Evolutionary conservation across 2,797 vertebrate genomes (phyloP), one percentile per base, ranked within the genome.

Genomic region (Sebastes matsubarae): DNA sequence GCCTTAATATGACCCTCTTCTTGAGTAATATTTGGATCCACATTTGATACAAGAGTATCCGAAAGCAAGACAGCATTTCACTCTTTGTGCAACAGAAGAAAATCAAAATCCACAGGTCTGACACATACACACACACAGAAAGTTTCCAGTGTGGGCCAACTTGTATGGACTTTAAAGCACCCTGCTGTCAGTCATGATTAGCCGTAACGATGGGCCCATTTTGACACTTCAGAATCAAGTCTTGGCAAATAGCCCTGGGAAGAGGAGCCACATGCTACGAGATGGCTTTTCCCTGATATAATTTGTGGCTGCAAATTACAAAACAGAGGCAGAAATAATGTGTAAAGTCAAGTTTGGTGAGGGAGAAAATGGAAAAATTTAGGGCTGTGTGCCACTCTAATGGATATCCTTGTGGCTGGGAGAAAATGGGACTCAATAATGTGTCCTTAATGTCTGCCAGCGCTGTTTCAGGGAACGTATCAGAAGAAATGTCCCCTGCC

Each of bases 311-410:
- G 90, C 91, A 96, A 96, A 94, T 95, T 94, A 96, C 95, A 94
- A 95, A 96, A 94, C 95, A 96, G 93, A 96, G 93, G 91, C 94
- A 93, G 92, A 93, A 96, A 95, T 96, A 96, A 96, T 96, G 94
- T 91, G 89, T 92, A 91, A 96, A 96, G 96, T 96, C 96, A 96
- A 96, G 95, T 96, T 97, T 96, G 93, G 95, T 95, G 95, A 93
- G 96, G 94, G 94, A 96, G 96, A 96, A 96, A 96, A 96, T 96
- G 95, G 94, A 96, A 96, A 96, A 96, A 95, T 96, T 94, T 95
- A 93, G 94, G 96, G 92, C 93, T 96, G 89, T 95, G 92, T 96
- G 92, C 93, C 93, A 92, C 95, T 91, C 96, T 97, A 97, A 96
- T 97, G 97, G 97, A 96, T 94, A 95, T 93, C 94, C 89, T 93